Percentiles rank a stretch among this genome's conserved stretches.
Evolutionary conservation across 2,797 vertebrate species (phyloP).

Genomic region (Nannoperca australis): DNA sequence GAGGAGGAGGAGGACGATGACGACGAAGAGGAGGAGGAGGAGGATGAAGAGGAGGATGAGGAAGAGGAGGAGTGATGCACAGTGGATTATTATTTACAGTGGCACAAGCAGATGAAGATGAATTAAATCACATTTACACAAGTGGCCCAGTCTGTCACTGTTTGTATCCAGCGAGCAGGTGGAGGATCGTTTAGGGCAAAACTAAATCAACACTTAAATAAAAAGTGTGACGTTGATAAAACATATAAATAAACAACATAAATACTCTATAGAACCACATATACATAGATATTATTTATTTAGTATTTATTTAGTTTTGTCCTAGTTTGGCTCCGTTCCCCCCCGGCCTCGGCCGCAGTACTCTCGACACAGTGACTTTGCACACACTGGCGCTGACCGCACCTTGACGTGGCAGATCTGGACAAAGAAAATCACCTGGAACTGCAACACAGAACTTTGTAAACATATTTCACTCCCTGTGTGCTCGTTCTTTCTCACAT

Average conservation of each 20-base stretch:
- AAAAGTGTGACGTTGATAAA: conserved; percentile 35
- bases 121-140: conserved; percentile 16
- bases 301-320: conserved; percentile 43
- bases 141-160: conserved; percentile 34
- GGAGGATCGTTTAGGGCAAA: conserved; percentile 44
- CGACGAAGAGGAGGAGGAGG: rapidly evolving
- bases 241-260: conserved; percentile 18
- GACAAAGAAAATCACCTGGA: conserved; percentile 16
- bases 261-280: conserved; percentile 37
- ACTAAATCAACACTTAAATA: conserved; percentile 47
- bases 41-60: neutral
- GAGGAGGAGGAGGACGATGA: conserved; percentile 35
- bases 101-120: conserved; percentile 16
- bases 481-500: conserved; percentile 21
- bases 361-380: conserved; percentile 43
- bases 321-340: neutral
- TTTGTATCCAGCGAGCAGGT: conserved; percentile 20
- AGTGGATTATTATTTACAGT: conserved; percentile 38
- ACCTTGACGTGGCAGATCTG: conserved; percentile 33
- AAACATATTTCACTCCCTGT: conserved; percentile 25
- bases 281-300: conserved; percentile 42
- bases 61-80: conserved; percentile 60
- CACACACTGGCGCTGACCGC: conserved; percentile 48
- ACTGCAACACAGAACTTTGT: conserved; percentile 8
- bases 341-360: conserved; percentile 2